Percentiles rank a stretch among this genome's conserved stretches.
Conservation (phyloP, 2,888 invertebrate genomes). For the Polyploca ridens region DNA sequence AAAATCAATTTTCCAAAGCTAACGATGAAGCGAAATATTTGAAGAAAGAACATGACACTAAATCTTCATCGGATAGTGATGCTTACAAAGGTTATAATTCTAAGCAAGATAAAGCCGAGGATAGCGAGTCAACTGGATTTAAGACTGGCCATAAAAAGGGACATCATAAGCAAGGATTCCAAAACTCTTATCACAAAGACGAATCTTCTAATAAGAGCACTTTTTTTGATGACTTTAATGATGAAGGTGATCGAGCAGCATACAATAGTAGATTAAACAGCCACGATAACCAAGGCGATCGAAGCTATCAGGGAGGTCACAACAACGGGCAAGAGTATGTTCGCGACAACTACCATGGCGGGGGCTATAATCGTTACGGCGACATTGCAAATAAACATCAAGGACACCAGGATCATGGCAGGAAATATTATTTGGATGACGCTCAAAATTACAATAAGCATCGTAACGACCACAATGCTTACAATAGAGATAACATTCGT, state of each 20-base stretch:
- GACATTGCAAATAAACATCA: slow-evolving; percentile 70
- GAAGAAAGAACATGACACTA: slow-evolving; percentile 76
- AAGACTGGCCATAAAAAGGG: slow-evolving; percentile 87
- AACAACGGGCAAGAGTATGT: slow-evolving; percentile 73
- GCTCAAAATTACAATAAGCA: slow-evolving; percentile 70
- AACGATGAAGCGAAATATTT: slow-evolving; percentile 76
- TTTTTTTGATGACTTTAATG: slow-evolving; percentile 86
- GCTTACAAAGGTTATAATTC: slow-evolving; percentile 73
- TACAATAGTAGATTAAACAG: slow-evolving; percentile 72
- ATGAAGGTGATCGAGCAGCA: slow-evolving; percentile 76
- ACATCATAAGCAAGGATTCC: slow-evolving; percentile 88
- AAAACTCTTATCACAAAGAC: slow-evolving; percentile 88
- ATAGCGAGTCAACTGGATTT: slow-evolving; percentile 67
- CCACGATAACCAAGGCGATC: slow-evolving; percentile 71
- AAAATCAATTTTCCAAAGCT: slow-evolving; percentile 74
- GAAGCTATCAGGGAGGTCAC: slow-evolving; percentile 72
- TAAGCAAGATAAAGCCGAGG: slow-evolving; percentile 75
- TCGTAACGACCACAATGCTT: slow-evolving; percentile 66
- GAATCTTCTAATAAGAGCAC: slow-evolving; percentile 88
- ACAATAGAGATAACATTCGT: slow-evolving; percentile 66
- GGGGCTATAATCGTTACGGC: slow-evolving; percentile 69
- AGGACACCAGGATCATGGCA: slow-evolving; percentile 73
- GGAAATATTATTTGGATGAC: slow-evolving; percentile 78
- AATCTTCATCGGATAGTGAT: slow-evolving; percentile 73
- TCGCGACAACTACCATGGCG: slow-evolving; percentile 68